Percentiles rank a stretch among this genome's conserved stretches.
Evolutionary conservation across 2,888 invertebrate genomes (phyloP).

Genomic region (Dryococelus australis): DNA sequence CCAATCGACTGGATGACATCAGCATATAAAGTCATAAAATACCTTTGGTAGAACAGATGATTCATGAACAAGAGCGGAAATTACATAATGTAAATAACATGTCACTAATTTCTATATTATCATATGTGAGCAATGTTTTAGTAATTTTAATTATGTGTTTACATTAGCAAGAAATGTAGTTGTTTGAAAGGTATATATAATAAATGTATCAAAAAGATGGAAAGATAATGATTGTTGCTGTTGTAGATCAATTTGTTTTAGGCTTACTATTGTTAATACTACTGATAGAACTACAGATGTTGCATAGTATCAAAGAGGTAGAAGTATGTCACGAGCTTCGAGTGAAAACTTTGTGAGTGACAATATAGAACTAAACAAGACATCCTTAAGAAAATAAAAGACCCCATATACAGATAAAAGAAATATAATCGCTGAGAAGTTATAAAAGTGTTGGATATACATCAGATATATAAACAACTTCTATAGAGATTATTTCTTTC

Average conservation of each 20-base stretch:
- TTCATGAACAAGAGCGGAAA: conserved; percentile 1
- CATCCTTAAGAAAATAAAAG: no score
- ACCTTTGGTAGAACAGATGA: background rate
- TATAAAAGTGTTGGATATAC: no score
- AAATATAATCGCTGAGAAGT: no score
- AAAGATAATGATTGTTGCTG: background rate
- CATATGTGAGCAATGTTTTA: background rate
- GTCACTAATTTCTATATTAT: background rate
- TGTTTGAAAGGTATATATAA: background rate
- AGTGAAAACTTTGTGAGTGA: background rate
- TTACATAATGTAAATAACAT: background rate
- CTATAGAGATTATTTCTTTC: no score
- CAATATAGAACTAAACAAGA: no score
- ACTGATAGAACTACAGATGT: background rate
- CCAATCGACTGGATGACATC: background rate
- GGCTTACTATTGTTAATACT: background rate
- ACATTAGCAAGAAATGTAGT: no score
- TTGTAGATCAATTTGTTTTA: background rate
- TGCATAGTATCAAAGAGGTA: background rate
- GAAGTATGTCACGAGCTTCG: background rate
- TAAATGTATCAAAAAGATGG: background rate
- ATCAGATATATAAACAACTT: no score
- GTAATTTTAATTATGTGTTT: background rate
- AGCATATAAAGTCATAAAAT: background rate
- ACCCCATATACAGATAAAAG: no score